These are phyloP conservation scores for Pteruthius melanotis DNA, from an alignment of 2,113 vertebrate species.

Conservation along the genomic window DNA sequence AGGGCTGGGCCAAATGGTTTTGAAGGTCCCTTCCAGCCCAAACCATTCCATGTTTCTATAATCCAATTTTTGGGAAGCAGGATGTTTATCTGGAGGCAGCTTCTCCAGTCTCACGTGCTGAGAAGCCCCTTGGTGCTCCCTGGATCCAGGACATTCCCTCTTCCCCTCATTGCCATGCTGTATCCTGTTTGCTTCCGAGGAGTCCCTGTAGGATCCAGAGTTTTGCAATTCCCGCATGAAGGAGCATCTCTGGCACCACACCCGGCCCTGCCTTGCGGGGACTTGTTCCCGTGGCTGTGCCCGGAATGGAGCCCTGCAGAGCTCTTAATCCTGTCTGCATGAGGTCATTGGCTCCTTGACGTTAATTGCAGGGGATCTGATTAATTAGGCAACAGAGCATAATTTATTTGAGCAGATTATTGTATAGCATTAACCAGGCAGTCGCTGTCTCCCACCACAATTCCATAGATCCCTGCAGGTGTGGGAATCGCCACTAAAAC, in stretches of 20 bases:
- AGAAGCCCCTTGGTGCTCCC: background rate
- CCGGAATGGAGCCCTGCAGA: background rate
- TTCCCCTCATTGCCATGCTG: rapidly evolving
- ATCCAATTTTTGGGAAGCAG: background rate
- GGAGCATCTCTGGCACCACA: background rate
- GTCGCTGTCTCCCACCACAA: background rate
- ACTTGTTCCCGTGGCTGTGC: background rate
- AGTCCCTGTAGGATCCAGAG: background rate
- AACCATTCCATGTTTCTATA: background rate
- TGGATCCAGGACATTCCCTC: rapidly evolving
- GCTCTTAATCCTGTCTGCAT: background rate
- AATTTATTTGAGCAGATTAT: background rate
- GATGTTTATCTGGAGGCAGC: background rate
- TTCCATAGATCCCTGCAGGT: background rate
- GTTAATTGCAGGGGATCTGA: conserved; percentile 22
- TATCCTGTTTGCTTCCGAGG: rapidly evolving
- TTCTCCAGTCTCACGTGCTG: background rate
- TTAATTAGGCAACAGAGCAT: background rate
- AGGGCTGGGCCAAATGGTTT: background rate
- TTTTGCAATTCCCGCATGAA: background rate
- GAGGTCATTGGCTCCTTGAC: background rate
- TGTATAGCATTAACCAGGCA: background rate
- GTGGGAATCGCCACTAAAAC: rapidly evolving
- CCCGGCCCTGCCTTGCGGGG: background rate
- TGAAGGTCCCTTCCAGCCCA: background rate